Base-by-base conservation (phyloP, 1,140 invertebrate species). In the Mya arenaria region DNA sequence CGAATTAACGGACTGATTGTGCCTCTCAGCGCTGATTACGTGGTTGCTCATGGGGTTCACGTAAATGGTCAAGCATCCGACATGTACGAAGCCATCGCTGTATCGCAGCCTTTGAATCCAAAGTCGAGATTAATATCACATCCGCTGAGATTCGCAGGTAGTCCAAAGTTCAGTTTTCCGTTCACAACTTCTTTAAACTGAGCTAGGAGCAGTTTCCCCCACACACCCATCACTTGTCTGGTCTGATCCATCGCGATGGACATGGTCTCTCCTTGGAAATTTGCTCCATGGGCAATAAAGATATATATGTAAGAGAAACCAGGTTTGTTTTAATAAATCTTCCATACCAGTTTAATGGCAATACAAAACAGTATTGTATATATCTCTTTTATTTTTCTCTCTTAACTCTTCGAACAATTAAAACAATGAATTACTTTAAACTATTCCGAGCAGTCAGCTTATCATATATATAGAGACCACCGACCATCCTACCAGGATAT, bases 31-130 rank as follows among this genome's bases (percentile, higher is more conserved):
- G 25, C 75, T 78, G 15, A 78, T 17, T 13, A 78, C 75, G 44
- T 78, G 75, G 44, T 78, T 78, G 34, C 75, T 78, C 75, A 78
- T 78, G 4, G 63, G 75, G 60, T 78, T 78, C n/a, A 78, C 75
- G 19, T 48, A 68, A 39, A 66, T 60, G 37, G 65, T 63, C 8
- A 78, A 41, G 36, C 0, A n/a, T 78, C 75, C 8, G 75, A 78
- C 75, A 78, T 78, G 37, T 78, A 78, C 25, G 75, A 48, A 4
- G 75, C 75, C 75, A 78, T 78, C 6, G 75, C 75, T 8, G 39
- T 78, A 32, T 78, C 75, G 30, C 62, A 66, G 23, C 75, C 75
- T 39, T 78, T 78, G 44, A 78, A 78, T 25, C 75, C 75, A 32
- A 65, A 78, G 34, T 78, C 41, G 2, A 36, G 8, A 48, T 78